phyloP scores from a whole-genome alignment of 2,888 invertebrate species.

The Apamea epomidion region DNA sequence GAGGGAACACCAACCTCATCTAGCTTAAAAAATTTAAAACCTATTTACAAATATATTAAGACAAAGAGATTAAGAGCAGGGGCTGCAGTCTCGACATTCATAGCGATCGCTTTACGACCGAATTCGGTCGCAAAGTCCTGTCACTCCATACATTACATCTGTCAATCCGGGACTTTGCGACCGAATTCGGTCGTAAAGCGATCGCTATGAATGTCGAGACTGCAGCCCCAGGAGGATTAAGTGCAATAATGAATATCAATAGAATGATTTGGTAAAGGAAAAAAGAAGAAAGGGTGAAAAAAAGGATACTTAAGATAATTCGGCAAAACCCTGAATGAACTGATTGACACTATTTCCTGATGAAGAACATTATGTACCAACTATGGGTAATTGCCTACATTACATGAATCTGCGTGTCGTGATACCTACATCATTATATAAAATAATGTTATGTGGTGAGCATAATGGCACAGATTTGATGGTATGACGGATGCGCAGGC shows the following conservation, averaged over 20 bases:
- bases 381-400: constrained; percentile 40
- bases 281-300: not conserved
- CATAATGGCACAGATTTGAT: constrained; percentile 68
- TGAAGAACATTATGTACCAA: not conserved
- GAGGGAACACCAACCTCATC: not conserved
- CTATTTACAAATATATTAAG: not conserved
- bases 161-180: no score
- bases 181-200: no score
- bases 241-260: not conserved
- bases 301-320: not conserved
- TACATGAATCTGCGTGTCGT: constrained; percentile 49
- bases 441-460: constrained; percentile 56
- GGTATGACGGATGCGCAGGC: constrained; percentile 78
- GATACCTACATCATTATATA: constrained; percentile 54
- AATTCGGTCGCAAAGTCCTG: no score
- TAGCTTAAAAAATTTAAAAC: not conserved
- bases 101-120: no score
- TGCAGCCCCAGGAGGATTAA: no score
- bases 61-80: no score
- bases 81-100: no score
- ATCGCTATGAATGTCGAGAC: no score
- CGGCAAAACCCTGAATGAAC: not conserved
- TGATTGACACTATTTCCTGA: constrained; percentile 12
- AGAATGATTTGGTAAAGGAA: not conserved
- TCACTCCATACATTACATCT: no score